A percentile compares a stretch with the other conserved stretches of the same genome.
These are phyloP conservation scores for Nematostella vectensis DNA, from an alignment of 92 coral and sea anemone genomes.

Conservation along the genomic window DNA sequence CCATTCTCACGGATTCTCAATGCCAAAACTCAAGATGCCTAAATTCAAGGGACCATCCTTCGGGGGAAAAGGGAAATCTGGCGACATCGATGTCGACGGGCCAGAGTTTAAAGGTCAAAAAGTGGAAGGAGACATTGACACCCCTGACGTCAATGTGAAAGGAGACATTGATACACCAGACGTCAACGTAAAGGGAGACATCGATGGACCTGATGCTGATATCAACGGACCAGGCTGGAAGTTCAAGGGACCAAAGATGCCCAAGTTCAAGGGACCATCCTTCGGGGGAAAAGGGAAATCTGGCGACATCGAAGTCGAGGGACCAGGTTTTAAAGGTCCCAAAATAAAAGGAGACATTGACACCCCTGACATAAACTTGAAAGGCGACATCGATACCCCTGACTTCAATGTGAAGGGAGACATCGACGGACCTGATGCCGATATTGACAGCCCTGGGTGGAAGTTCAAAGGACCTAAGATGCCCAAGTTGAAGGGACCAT, in stretches of 20 bases:
- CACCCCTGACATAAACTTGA: not conserved
- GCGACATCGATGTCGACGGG: too few relatives aligned
- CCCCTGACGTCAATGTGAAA: too few relatives aligned
- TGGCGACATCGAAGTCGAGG: not conserved
- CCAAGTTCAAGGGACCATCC: conserved; percentile 13
- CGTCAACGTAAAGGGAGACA: not conserved
- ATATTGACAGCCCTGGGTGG: conserved; percentile 4
- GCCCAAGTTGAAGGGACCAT: too few relatives aligned
- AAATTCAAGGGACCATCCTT: too few relatives aligned
- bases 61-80: too few relatives aligned
- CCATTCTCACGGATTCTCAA: too few relatives aligned
- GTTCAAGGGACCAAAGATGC: not conserved
- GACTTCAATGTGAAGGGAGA: conserved; percentile 1
- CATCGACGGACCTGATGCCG: conserved; percentile 14
- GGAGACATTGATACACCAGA: conserved; percentile 8
- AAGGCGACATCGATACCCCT: not conserved
- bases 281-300: not conserved
- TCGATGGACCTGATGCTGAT: conserved; percentile 1
- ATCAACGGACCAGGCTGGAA: not conserved
- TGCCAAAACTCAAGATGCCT: too few relatives aligned
- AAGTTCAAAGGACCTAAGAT: too few relatives aligned
- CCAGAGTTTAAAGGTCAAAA: too few relatives aligned
- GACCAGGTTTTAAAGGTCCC: conserved; percentile 12
- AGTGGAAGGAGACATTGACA: too few relatives aligned
- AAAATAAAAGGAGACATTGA: not conserved